These are phyloP conservation scores for Microplitis demolitor DNA, from an alignment of 1,140 invertebrate species.

Conservation along the genomic window DNA sequence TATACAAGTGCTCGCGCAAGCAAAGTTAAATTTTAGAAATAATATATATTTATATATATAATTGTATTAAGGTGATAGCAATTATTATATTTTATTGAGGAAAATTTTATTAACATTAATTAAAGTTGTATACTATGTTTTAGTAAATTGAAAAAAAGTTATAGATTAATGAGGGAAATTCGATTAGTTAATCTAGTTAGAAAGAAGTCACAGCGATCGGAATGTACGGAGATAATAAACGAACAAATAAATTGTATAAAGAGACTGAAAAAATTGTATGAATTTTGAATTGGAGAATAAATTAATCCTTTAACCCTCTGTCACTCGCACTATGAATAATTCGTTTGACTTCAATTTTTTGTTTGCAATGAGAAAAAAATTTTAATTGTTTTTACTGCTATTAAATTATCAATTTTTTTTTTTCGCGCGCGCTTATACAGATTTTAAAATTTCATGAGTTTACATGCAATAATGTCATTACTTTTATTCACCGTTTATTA, in stretches of 20 bases:
- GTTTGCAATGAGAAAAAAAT: too few species aligned
- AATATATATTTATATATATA: neutral
- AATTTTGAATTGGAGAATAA: neutral
- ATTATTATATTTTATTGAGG: neutral
- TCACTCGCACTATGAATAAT: too few species aligned
- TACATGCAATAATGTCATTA: too few species aligned
- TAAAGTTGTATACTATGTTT: too few species aligned
- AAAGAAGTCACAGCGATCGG: neutral
- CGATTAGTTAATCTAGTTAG: neutral
- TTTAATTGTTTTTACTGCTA: too few species aligned
- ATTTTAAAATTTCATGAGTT: too few species aligned
- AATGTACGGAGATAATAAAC: neutral
- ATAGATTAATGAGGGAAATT: neutral
- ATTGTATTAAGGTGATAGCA: neutral
- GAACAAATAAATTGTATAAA: neutral
- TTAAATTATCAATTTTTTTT: too few species aligned
- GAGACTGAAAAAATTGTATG: neutral
- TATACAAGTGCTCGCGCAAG: constrained; percentile 16
- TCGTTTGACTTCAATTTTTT: too few species aligned
- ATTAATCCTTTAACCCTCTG: too few species aligned
- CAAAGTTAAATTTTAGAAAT: constrained; percentile 1
- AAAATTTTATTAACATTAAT: neutral
- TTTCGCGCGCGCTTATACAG: too few species aligned
- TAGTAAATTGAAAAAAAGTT: too few species aligned
- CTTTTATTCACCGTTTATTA: too few species aligned